A percentile compares a stretch with the other conserved stretches of the same genome.
These are phyloP conservation scores for Chaenodraco wilsoni DNA, from an alignment of 2,797 vertebrate genomes.

Conservation along the genomic window DNA sequence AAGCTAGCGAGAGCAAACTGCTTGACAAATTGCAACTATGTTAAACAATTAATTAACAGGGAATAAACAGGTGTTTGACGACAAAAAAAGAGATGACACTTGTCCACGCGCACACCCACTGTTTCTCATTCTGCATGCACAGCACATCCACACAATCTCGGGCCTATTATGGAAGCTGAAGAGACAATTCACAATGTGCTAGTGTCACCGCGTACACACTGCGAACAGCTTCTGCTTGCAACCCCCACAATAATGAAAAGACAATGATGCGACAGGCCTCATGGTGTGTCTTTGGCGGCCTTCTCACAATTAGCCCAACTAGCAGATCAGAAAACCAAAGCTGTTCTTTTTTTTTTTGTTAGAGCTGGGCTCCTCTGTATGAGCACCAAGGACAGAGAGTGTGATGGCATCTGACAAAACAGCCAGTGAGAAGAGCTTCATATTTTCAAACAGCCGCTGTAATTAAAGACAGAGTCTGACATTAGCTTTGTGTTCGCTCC, in stretches of 20 bases:
- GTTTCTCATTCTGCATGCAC: slow-evolving; percentile 34
- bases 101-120: slow-evolving; percentile 30
- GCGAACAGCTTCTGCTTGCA: slow-evolving; percentile 55
- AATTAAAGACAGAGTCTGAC: slow-evolving; percentile 68
- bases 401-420: slow-evolving; percentile 69
- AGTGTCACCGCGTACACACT: slow-evolving; percentile 8
- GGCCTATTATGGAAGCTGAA: neutral
- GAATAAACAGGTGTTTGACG: slow-evolving; percentile 77
- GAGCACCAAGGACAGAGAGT: slow-evolving; percentile 61
- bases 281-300: slow-evolving; percentile 58
- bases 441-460: slow-evolving; percentile 55
- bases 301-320: slow-evolving; percentile 69
- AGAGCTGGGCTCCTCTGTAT: slow-evolving; percentile 48
- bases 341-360: slow-evolving; percentile 52
- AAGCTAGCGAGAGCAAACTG: slow-evolving; percentile 57
- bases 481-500: slow-evolving; percentile 43
- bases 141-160: slow-evolving; percentile 24
- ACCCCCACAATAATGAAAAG: slow-evolving; percentile 37
- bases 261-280: slow-evolving; percentile 56
- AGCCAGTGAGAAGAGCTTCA: slow-evolving; percentile 30
- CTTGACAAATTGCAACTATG: slow-evolving; percentile 79
- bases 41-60: slow-evolving; percentile 79
- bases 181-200: slow-evolving; percentile 25
- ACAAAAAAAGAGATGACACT: slow-evolving; percentile 53
- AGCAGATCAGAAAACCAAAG: slow-evolving; percentile 63